Conservation (phyloP, 2,888 invertebrate genomes). For the Diaperis boleti region DNA sequence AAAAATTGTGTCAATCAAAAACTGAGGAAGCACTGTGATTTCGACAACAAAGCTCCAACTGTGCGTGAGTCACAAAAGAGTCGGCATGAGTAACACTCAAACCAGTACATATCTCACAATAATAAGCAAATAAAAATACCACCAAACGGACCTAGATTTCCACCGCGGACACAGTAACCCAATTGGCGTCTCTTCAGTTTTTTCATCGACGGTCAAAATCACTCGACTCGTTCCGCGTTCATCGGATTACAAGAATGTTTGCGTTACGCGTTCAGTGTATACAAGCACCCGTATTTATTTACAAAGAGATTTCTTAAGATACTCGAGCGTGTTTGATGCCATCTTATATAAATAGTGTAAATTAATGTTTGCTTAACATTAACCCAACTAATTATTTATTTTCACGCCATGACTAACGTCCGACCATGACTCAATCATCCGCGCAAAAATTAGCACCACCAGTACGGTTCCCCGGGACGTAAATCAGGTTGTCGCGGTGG, state of each 20-base stretch:
- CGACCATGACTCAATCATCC: slow-evolving; percentile 14
- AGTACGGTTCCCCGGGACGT: background rate
- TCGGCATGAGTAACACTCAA: slow-evolving; percentile 5
- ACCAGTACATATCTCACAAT: background rate
- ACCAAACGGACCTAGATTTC: background rate
- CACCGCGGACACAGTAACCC: slow-evolving; percentile 14
- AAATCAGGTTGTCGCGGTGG: slow-evolving; percentile 20
- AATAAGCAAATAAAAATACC: slow-evolving; percentile 11
- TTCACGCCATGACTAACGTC: slow-evolving; percentile 35
- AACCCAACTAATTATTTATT: slow-evolving; percentile 39
- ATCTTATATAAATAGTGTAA: slow-evolving; percentile 38
- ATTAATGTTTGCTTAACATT: slow-evolving; percentile 38
- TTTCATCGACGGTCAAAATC: background rate
- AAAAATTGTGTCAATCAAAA: too few relatives aligned
- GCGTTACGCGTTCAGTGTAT: slow-evolving; percentile 21
- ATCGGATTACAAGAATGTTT: slow-evolving; percentile 25
- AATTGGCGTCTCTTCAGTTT: slow-evolving; percentile 12
- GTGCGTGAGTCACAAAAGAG: background rate
- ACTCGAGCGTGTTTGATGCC: slow-evolving; percentile 24
- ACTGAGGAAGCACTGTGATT: too few relatives aligned
- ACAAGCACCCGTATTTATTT: slow-evolving; percentile 19
- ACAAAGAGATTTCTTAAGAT: slow-evolving; percentile 22
- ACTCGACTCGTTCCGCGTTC: slow-evolving; percentile 6
- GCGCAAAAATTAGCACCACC: background rate
- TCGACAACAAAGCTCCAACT: background rate